phyloP scores from a whole-genome alignment of 1,140 invertebrate species.

The Andrena cerasifolii region DNA sequence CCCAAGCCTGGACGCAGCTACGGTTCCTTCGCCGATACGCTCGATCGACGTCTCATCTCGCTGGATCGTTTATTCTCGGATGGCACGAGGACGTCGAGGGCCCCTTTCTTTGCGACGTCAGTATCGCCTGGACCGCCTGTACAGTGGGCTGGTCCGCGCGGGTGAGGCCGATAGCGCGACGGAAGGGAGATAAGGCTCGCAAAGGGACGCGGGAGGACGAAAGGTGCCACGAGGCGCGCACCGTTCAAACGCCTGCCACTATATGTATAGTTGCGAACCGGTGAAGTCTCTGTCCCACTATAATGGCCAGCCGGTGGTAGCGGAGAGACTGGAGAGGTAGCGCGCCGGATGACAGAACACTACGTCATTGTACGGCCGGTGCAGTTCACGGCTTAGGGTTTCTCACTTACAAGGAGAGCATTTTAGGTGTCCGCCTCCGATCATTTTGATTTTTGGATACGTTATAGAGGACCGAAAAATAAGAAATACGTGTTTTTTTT shows the following conservation, averaged over 20 bases:
- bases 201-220: not conserved
- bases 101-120: constrained; percentile 7
- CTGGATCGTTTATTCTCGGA: no score
- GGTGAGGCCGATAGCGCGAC: not conserved
- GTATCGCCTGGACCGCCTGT: no score
- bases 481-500: no score
- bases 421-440: no score
- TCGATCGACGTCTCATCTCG: not conserved
- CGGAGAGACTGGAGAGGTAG: constrained; percentile 61
- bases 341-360: constrained; percentile 69
- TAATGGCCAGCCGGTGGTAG: constrained; percentile 61
- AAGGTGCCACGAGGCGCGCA: constrained; percentile 46
- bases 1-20: not conserved
- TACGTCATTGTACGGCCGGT: constrained; percentile 63
- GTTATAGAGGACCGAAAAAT: no score
- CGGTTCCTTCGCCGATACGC: not conserved
- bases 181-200: not conserved
- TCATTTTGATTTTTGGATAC: no score
- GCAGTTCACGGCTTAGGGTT: constrained; percentile 57
- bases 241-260: constrained; percentile 63
- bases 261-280: constrained; percentile 66
- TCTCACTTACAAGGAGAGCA: no score
- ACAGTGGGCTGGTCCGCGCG: not conserved
- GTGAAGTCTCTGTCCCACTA: constrained; percentile 63
- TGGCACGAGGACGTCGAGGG: not conserved